These are phyloP conservation scores for Coturnix japonica DNA, from an alignment of 2,113 vertebrate genomes.

Conservation along the genomic window DNA sequence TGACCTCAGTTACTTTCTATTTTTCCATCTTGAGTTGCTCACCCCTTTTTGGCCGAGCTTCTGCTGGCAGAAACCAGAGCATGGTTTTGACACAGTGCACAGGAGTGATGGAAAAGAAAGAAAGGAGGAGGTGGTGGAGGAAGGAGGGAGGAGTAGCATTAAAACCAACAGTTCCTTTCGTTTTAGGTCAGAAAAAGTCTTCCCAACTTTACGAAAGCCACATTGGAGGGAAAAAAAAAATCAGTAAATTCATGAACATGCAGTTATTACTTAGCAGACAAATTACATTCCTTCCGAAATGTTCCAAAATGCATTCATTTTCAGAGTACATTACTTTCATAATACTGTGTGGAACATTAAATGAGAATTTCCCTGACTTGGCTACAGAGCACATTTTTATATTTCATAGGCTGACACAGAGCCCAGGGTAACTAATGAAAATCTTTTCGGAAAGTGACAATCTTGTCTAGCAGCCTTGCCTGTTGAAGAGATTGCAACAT, in stretches of 20 bases:
- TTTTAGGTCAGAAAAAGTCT: slow-evolving; percentile 47
- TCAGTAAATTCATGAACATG: slow-evolving; percentile 61
- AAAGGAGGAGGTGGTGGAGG: background rate
- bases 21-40: background rate
- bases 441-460: slow-evolving; percentile 75
- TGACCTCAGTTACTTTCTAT: background rate
- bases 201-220: slow-evolving; percentile 47
- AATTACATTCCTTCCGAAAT: slow-evolving; percentile 72
- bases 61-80: accelerated
- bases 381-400: slow-evolving; percentile 63
- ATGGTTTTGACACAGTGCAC: background rate
- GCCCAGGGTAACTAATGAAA: slow-evolving; percentile 77
- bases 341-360: slow-evolving; percentile 72
- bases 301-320: slow-evolving; percentile 75
- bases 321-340: slow-evolving; percentile 75
- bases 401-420: slow-evolving; percentile 70
- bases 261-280: slow-evolving; percentile 74
- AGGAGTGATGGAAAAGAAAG: background rate
- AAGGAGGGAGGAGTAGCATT: background rate
- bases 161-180: slow-evolving; percentile 40
- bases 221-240: background rate
- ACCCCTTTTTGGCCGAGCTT: background rate
- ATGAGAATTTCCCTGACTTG: slow-evolving; percentile 71
- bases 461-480: slow-evolving; percentile 69
- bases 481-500: slow-evolving; percentile 76